These are phyloP conservation scores for Scytalopus superciliaris DNA, from an alignment of 2,113 vertebrate species.

Conservation along the genomic window DNA sequence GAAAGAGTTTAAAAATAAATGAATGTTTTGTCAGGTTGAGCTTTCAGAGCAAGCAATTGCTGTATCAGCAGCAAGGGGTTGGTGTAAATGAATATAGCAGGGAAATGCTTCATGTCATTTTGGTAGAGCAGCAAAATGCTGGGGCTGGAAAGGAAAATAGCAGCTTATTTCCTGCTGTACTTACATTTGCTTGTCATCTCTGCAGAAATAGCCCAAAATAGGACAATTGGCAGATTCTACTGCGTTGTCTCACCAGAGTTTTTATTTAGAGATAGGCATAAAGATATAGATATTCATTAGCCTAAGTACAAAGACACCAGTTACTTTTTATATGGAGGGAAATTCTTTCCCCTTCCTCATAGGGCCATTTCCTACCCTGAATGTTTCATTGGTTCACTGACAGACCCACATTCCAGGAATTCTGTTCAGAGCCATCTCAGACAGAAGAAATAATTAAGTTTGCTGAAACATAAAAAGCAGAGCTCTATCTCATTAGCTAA, in stretches of 20 bases:
- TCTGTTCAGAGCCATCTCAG: background rate
- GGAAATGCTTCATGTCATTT: background rate
- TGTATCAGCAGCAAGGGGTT: background rate
- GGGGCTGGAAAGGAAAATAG: background rate
- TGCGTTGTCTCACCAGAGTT: background rate
- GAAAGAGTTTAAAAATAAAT: background rate
- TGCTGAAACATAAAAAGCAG: background rate
- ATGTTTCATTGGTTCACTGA: background rate
- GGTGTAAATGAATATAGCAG: background rate
- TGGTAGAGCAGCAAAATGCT: background rate
- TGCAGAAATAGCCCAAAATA: background rate
- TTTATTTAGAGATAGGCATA: background rate
- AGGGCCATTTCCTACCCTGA: background rate
- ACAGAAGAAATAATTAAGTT: background rate
- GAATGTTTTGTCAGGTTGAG: background rate
- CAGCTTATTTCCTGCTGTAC: background rate
- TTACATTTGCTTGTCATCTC: background rate
- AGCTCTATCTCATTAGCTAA: background rate
- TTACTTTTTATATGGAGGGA: accelerated
- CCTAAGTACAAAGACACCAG: background rate
- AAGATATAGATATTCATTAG: background rate
- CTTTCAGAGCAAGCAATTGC: background rate
- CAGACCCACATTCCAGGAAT: background rate
- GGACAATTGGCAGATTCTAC: background rate
- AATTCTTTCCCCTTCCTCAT: background rate